Evolutionary conservation across 1,140 invertebrate genomes (phyloP).

Genomic region (Eufriesea mexicana): DNA sequence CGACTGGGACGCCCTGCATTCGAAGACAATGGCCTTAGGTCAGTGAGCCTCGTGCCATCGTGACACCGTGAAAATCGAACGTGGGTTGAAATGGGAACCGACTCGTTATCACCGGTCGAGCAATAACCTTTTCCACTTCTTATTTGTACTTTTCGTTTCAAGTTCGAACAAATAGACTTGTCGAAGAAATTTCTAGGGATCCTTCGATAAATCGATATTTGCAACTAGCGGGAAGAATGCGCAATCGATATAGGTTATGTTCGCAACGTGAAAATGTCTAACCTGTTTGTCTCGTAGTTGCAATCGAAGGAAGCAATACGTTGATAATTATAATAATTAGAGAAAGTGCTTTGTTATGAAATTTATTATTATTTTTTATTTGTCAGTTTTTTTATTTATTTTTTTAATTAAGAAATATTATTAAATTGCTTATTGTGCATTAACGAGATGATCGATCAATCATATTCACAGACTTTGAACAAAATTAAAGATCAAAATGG

Average conservation of each 20-base stretch:
- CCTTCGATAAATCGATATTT: not conserved
- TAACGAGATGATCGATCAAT: not conserved
- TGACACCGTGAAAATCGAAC: slow-evolving; percentile 46
- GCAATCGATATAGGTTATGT: not conserved
- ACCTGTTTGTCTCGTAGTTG: not conserved
- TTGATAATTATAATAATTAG: not conserved
- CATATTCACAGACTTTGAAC: not conserved
- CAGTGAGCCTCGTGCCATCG: slow-evolving; percentile 61
- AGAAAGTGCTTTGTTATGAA: too few relatives aligned
- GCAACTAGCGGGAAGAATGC: not conserved
- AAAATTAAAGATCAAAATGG: slow-evolving; percentile 1
- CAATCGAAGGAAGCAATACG: not conserved
- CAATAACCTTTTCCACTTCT: not conserved
- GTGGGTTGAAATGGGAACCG: not conserved
- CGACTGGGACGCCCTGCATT: slow-evolving; percentile 66
- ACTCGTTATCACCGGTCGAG: not conserved
- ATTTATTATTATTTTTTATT: too few relatives aligned
- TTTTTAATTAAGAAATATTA: too few relatives aligned
- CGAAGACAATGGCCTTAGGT: slow-evolving; percentile 67
- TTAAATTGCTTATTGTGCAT: too few relatives aligned
- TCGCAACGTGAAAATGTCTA: not conserved
- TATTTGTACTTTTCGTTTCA: not conserved
- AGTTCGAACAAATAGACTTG: not conserved
- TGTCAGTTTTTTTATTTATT: too few relatives aligned
- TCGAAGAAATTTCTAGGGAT: too few relatives aligned